These are phyloP conservation scores for Podiceps cristatus DNA, from an alignment of 2,113 vertebrate genomes.

Conservation along the genomic window DNA sequence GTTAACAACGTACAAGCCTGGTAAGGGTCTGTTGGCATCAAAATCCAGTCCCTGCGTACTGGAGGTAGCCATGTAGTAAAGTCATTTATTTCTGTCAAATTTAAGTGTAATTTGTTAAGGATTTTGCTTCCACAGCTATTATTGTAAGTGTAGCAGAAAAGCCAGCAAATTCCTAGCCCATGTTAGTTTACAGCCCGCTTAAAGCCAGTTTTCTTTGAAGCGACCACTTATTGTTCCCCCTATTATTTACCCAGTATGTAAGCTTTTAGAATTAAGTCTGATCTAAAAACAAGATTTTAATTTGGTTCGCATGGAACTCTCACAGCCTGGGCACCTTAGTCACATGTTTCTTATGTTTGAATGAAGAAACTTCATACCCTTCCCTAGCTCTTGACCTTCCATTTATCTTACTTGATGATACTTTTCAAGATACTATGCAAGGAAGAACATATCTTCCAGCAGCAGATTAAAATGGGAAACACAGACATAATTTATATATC, in stretches of 20 bases:
- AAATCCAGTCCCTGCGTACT: background rate
- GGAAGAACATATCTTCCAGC: background rate
- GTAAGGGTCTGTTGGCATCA: background rate
- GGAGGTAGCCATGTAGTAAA: background rate
- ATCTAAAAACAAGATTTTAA: background rate
- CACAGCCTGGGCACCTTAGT: background rate
- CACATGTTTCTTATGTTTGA: background rate
- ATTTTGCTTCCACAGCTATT: background rate
- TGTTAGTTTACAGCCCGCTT: background rate
- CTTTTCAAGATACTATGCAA: background rate
- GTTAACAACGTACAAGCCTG: background rate
- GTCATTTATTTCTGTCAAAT: background rate
- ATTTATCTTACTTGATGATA: background rate
- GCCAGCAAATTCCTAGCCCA: background rate
- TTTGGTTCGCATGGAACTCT: rapidly evolving
- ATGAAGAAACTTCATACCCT: background rate
- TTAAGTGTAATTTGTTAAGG: background rate
- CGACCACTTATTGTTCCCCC: background rate
- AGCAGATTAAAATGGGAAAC: background rate
- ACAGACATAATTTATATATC: background rate
- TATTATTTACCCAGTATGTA: background rate
- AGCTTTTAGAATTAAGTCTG: background rate
- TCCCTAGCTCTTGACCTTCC: background rate
- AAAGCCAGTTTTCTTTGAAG: background rate
- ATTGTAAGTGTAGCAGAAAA: background rate